Evolutionary conservation across 2,797 vertebrate species (phyloP), one percentile per base, ranked within the genome.

Genomic region (Catostomus latipinnis): DNA sequence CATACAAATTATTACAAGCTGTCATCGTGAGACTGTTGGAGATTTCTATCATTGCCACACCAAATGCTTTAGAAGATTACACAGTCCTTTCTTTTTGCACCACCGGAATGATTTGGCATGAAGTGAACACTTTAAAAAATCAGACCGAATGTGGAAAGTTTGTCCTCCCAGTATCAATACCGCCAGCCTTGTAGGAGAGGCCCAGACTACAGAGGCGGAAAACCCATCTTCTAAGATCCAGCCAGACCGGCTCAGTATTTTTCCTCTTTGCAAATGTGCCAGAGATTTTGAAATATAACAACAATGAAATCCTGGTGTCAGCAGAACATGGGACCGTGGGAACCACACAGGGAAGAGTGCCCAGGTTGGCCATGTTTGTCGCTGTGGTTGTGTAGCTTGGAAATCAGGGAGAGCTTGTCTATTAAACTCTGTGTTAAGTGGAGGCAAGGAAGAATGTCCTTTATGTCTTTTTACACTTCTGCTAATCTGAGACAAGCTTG

Each of bases 361-460:
- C 53, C 52, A 76, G 78, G 86, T 84, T 86, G 82, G 86, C 88
- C 82, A 83, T 88, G 88, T 90, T 84, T 80, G 80, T 87, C 81
- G 74, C 80, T 91, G 90, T 85, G 91, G 89, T 91, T 88, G 82
- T 83, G 86, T 87, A 86, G 89, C 70, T 75, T 65, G 83, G 76
- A 88, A 85, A 86, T 83, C n/a, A 87, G 71, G 74, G 80, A 69
- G 78, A 81, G 73, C 69, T 81, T 87, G 86, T 81, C 88, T 84
- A 87, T 87, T 85, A 89, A 82, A 87, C 82, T 2, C 22, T 22
- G 13, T 83, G 82, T 85, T 88, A 90, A 92, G 89, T 88, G 85
- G 87, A 90, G 87, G 87, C 88, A 92, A 91, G 91, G 88, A 88
- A 89, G 78, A 83, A 84, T 83, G 78, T 81, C 68, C 53, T 78